Conservation (phyloP, 2,113 vertebrate species). For the Isurus oxyrinchus region DNA sequence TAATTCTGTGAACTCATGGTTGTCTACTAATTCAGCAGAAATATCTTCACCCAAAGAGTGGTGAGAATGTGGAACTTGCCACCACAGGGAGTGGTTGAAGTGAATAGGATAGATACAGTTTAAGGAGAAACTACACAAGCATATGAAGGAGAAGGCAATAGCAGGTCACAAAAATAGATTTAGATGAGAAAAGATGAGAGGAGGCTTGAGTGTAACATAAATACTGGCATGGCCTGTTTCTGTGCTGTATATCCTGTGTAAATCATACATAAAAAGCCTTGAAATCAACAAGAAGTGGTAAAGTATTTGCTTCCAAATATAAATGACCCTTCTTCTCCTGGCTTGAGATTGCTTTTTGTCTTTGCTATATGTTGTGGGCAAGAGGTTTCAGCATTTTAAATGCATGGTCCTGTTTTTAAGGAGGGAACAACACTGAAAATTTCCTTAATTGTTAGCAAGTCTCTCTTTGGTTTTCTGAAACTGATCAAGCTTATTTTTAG, state of each 20-base stretch:
- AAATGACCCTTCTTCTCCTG: slow-evolving; percentile 41
- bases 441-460: background rate
- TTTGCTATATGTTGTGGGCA: slow-evolving; percentile 42
- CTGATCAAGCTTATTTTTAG: background rate
- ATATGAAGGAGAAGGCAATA: background rate
- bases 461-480: background rate
- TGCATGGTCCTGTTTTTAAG: slow-evolving; percentile 39
- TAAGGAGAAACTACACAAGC: background rate
- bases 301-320: slow-evolving; percentile 46
- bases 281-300: slow-evolving; percentile 41
- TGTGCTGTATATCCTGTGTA: background rate
- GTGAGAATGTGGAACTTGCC: background rate
- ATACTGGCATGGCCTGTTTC: background rate
- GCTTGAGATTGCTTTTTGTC: slow-evolving; percentile 43
- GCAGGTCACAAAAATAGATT: background rate
- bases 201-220: background rate
- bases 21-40: slow-evolving; percentile 34
- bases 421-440: background rate
- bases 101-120: background rate
- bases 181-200: background rate
- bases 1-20: slow-evolving; percentile 49
- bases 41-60: background rate
- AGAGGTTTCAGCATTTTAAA: slow-evolving; percentile 40
- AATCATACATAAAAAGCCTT: background rate
- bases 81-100: background rate